These are phyloP conservation scores for Gobius niger DNA, from an alignment of 2,113 vertebrate species.

Conservation along the genomic window DNA sequence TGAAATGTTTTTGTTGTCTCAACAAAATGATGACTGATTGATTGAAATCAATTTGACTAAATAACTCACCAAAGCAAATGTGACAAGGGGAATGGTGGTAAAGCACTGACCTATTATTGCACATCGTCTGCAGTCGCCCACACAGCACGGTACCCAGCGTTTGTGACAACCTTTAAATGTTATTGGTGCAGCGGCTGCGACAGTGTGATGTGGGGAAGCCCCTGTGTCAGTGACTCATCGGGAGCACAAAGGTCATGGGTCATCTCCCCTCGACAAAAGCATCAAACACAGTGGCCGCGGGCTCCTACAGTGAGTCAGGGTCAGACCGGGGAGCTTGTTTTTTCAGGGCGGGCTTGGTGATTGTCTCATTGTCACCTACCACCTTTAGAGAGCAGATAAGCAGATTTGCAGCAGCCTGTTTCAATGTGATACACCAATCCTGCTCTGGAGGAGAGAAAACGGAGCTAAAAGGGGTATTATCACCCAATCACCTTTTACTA, in stretches of 20 bases:
- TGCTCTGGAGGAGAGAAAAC: conserved; percentile 23
- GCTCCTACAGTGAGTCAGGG: conserved; percentile 56
- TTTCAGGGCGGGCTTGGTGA: conserved; percentile 41
- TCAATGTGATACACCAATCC: conserved; percentile 35
- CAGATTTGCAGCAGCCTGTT: conserved; percentile 35
- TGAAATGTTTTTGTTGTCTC: too few relatives aligned
- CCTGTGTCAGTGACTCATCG: conserved; percentile 61
- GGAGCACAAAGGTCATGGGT: conserved; percentile 67
- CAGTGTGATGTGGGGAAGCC: conserved; percentile 49
- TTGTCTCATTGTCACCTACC: conserved; percentile 64
- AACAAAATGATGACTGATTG: not conserved
- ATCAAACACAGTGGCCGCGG: conserved; percentile 64
- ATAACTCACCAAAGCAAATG: not conserved
- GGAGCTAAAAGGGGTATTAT: conserved; percentile 49
- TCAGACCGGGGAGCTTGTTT: conserved; percentile 20
- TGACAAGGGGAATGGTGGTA: not conserved
- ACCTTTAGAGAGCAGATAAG: conserved; percentile 53
- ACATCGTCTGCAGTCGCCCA: conserved; percentile 21
- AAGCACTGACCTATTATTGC: conserved; percentile 21
- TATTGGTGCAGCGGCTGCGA: conserved; percentile 35
- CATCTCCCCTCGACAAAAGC: conserved; percentile 63
- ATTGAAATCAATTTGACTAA: conserved; percentile 16
- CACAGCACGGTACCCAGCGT: conserved; percentile 16
- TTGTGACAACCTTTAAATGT: conserved; percentile 65
- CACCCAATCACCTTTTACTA: conserved; percentile 34